phyloP scores from a whole-genome alignment of 2,888 invertebrate species.

The Tetragonula carbonaria region DNA sequence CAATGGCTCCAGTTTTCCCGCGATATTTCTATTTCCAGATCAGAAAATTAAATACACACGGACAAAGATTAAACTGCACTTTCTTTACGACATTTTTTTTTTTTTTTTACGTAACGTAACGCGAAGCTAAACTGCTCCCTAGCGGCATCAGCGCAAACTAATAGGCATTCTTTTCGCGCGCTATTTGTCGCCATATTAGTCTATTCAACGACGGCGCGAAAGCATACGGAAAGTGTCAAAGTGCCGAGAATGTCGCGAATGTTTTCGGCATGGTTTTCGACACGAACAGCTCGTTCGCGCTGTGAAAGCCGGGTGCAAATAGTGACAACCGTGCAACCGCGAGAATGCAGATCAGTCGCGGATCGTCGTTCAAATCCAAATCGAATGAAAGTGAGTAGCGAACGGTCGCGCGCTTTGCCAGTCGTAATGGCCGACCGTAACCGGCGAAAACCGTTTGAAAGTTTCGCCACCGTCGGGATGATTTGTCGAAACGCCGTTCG shows the following conservation, averaged over 20 bases:
- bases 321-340: conserved; percentile 43
- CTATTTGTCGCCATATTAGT: background rate
- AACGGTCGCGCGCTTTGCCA: conserved; percentile 51
- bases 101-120: too few relatives aligned
- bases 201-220: background rate
- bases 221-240: background rate
- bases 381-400: conserved; percentile 46
- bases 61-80: background rate
- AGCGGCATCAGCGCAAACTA: conserved; percentile 2
- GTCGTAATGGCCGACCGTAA: background rate
- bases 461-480: background rate
- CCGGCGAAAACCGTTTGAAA: background rate
- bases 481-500: conserved; percentile 25
- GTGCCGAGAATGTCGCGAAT: conserved; percentile 1
- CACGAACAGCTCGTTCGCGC: conserved; percentile 32
- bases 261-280: background rate
- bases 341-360: conserved; percentile 46
- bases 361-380: conserved; percentile 51
- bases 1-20: background rate
- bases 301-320: conserved; percentile 40
- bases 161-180: conserved; percentile 1
- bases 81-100: too few relatives aligned
- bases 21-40: too few relatives aligned
- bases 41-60: background rate
- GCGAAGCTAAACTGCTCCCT: conserved; percentile 8